Conservation (phyloP, 1,140 invertebrate genomes). For the Heliconius himera region DNA sequence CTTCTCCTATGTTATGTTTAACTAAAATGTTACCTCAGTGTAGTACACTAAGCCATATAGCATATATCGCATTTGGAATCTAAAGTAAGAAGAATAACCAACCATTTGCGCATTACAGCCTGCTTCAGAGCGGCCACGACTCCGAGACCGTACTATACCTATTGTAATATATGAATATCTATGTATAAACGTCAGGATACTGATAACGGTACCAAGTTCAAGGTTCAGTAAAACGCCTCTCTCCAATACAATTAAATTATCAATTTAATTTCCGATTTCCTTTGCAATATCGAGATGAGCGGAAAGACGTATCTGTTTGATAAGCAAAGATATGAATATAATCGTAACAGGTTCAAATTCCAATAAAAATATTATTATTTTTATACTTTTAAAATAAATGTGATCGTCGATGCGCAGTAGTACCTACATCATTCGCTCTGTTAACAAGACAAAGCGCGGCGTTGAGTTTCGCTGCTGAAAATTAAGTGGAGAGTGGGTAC, state of each 20-base stretch:
- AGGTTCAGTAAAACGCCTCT: constrained; percentile 1
- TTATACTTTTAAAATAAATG: too few species aligned
- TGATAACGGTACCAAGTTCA: not conserved
- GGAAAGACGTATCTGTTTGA: not conserved
- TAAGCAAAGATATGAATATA: not conserved
- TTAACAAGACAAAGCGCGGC: not conserved
- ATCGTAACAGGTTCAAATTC: not conserved
- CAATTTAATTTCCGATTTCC: constrained; percentile 8
- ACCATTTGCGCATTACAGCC: too few species aligned
- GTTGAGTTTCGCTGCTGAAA: not conserved
- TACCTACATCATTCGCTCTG: too few species aligned
- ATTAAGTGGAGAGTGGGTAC: too few species aligned
- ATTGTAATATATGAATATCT: not conserved
- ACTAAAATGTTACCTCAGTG: too few species aligned
- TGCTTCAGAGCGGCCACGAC: too few species aligned
- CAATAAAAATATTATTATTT: not conserved
- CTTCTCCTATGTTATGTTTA: too few species aligned
- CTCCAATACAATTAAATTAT: not conserved
- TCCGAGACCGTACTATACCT: too few species aligned
- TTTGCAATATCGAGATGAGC: constrained; percentile 1
- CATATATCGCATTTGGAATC: too few species aligned
- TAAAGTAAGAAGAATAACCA: too few species aligned
- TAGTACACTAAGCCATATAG: too few species aligned
- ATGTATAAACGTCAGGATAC: not conserved
- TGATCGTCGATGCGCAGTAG: too few species aligned